Percentiles rank a stretch among this genome's conserved stretches.
Conservation (phyloP, 2,888 invertebrate species). For the Eueremaeus valkanovi region DNA sequence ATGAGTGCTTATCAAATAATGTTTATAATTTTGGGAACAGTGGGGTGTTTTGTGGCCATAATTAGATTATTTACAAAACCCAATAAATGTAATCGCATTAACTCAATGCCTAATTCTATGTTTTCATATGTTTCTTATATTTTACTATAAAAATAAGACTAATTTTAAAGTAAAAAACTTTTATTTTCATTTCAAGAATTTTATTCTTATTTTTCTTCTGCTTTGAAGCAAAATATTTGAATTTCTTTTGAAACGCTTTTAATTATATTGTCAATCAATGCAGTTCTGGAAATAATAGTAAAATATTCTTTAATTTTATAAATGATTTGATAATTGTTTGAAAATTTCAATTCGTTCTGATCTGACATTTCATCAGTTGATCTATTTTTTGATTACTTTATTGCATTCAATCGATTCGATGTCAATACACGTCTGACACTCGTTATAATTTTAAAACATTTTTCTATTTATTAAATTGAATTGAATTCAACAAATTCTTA, state of each 20-base stretch:
- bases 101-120: neutral
- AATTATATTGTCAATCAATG: too few relatives aligned
- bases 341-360: too few relatives aligned
- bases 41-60: neutral
- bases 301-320: too few relatives aligned
- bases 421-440: neutral
- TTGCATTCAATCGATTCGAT: neutral
- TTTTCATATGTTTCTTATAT: neutral
- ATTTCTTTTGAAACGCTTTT: too few relatives aligned
- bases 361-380: too few relatives aligned
- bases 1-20: constrained; percentile 25
- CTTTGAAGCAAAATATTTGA: too few relatives aligned
- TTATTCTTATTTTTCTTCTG: too few relatives aligned
- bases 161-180: too few relatives aligned
- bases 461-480: too few relatives aligned
- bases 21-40: constrained; percentile 16
- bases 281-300: too few relatives aligned
- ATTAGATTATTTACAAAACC: constrained; percentile 29
- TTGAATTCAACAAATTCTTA: neutral
- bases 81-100: constrained; percentile 10
- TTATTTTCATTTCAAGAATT: too few relatives aligned
- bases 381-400: neutral
- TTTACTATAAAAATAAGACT: too few relatives aligned
- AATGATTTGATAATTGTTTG: neutral
- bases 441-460: neutral